Base-by-base conservation (phyloP, 2,113 vertebrate species). In the Pristiophorus japonicus region DNA sequence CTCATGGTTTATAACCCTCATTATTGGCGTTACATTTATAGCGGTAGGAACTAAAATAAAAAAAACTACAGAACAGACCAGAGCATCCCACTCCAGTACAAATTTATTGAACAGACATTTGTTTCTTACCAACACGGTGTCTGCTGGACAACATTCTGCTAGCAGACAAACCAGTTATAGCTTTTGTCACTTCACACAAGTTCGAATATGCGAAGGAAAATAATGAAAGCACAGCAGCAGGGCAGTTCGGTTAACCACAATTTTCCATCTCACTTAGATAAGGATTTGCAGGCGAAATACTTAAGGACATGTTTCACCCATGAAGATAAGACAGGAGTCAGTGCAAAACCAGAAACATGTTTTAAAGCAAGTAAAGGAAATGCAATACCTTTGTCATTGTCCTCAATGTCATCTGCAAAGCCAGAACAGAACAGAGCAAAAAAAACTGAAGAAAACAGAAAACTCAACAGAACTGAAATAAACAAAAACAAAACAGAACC, bases 391-490 rank as follows among this genome's bases (percentile, higher is more conserved):
- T 88, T 47, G 30, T 45, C 51, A 24, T 55, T 51, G 24, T 55
- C 85, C 51, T 88, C 85, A 88, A 55, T 59, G 85, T 22, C 85
- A 88, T 88, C 85, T 88, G 85, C 7, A 88, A 88, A 88, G 22
- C 85, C 85, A 88, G 87, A 59, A 47, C 42, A 24, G 45, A 55
- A 88, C 24, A 88, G 30, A 88, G 51, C 22, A 47, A 87, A 51
- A 45, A 88, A 27, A 88, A 55, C 85, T 51, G 85, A 88, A 88
- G 85, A 45, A 55, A 88, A 27, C 18, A 3, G 47, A 88, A 88
- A 88, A 88, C 85, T 51, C 22, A 88, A 88, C 27, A 55, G 47
- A 88, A 59, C 87, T 14, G 30, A 90, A 59, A 11, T 51, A 90
- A 90, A 59, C 87, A 90, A 59, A 59, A 90, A 90, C 51, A 90